Percentiles rank a stretch among this genome's conserved stretches.
Evolutionary conservation across 2,888 invertebrate genomes (phyloP).

Genomic region (Synanthedon vespiformis): DNA sequence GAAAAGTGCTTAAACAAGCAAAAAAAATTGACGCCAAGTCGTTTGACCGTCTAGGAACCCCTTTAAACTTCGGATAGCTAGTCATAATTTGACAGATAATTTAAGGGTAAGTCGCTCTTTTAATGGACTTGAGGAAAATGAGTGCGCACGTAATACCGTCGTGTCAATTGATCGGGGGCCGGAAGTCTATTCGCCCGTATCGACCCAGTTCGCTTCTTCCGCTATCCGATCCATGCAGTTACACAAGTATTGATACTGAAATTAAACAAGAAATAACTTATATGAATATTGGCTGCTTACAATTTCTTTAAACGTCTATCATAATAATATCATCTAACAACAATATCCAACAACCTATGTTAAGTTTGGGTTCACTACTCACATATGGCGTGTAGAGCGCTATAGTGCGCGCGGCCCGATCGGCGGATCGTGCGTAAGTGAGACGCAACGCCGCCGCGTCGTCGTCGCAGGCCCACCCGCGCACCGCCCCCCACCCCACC

Average conservation of each 20-base stretch:
- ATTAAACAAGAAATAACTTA: slow-evolving; percentile 11
- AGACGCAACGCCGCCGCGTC: slow-evolving; percentile 93
- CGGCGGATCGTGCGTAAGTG: slow-evolving; percentile 82
- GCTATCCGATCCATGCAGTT: slow-evolving; percentile 97
- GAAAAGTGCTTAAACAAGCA: no score
- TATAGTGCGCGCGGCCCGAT: background rate
- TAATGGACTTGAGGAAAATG: no score
- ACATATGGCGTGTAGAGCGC: slow-evolving; percentile 12
- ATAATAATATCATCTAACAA: no score
- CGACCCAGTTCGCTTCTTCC: slow-evolving; percentile 90
- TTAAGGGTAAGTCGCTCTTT: no score
- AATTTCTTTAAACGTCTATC: no score
- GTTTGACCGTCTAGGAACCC: no score
- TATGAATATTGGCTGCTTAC: no score
- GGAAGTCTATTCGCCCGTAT: slow-evolving; percentile 78
- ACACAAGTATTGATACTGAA: slow-evolving; percentile 88
- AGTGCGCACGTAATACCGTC: no score
- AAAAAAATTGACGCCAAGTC: no score
- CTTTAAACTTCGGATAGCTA: no score
- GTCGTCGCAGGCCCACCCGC: slow-evolving; percentile 90
- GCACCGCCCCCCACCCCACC: slow-evolving; percentile 89
- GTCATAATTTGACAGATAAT: no score
- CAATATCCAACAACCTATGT: no score
- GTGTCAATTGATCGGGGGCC: background rate
- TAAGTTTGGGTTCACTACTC: background rate